These are phyloP conservation scores for Genyomyrus donnyi DNA, from an alignment of 2,113 vertebrate species.

Conservation along the genomic window DNA sequence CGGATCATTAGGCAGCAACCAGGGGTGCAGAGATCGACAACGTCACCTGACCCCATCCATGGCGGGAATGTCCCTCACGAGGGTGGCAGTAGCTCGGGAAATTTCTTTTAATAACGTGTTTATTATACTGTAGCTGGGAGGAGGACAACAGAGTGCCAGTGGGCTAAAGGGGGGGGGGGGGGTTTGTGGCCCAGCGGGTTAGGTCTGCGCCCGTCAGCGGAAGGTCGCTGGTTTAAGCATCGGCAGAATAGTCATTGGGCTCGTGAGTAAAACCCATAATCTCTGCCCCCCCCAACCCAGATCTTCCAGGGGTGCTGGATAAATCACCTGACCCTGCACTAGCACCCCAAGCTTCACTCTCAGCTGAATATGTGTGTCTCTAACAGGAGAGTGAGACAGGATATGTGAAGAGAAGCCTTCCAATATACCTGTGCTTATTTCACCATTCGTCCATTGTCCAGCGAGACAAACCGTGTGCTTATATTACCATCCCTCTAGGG, in stretches of 20 bases:
- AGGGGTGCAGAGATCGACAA: neutral
- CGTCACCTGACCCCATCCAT: neutral
- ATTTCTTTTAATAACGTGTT: too few species aligned
- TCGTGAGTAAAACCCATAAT: neutral
- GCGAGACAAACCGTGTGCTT: neutral
- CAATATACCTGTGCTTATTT: neutral
- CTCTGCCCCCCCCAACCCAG: neutral
- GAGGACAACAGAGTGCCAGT: too few species aligned
- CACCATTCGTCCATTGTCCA: neutral
- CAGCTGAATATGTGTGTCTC: neutral
- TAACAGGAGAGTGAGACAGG: neutral
- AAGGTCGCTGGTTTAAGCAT: neutral
- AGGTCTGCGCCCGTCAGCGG: neutral
- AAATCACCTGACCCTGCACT: neutral
- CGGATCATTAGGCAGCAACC: neutral
- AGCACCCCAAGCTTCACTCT: neutral
- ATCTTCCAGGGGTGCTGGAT: neutral
- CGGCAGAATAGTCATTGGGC: neutral
- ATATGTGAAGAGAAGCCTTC: neutral
- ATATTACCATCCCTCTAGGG: neutral
- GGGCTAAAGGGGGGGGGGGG: neutral
- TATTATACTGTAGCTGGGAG: neutral
- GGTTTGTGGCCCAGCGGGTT: fast-evolving
- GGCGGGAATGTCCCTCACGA: neutral
- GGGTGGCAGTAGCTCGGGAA: neutral